Conservation (phyloP, 2,113 vertebrate genomes). For the Gopherus evgoodei region DNA sequence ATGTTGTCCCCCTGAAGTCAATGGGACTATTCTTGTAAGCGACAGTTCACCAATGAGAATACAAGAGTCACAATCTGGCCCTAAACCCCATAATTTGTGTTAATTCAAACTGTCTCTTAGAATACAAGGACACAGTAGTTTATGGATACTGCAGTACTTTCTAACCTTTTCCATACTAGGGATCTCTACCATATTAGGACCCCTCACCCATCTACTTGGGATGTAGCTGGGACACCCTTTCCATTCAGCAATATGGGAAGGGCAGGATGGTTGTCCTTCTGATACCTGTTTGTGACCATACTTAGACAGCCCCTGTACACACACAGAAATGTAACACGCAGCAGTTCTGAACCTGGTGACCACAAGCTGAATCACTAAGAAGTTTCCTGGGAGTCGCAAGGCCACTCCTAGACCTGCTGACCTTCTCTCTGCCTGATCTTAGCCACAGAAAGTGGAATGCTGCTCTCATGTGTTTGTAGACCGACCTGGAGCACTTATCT, state of each 20-base stretch:
- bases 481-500: neutral
- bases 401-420: neutral
- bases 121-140: neutral
- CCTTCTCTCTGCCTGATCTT: neutral
- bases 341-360: neutral
- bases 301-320: neutral
- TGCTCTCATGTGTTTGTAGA: neutral
- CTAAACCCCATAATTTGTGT: accelerated
- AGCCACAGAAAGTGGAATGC: neutral
- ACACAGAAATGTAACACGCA: neutral
- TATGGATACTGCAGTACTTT: neutral
- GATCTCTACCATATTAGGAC: neutral
- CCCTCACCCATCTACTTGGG: no score
- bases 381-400: neutral
- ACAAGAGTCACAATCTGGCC: neutral
- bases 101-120: neutral
- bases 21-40: neutral
- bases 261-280: neutral
- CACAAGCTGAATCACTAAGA: neutral
- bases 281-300: neutral
- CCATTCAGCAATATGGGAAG: neutral
- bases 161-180: no score
- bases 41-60: neutral
- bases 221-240: neutral
- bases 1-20: neutral